Evolutionary conservation across 2,888 invertebrate species (phyloP), one percentile per base, ranked within the genome.

Genomic region (Vandiemenella viatica): DNA sequence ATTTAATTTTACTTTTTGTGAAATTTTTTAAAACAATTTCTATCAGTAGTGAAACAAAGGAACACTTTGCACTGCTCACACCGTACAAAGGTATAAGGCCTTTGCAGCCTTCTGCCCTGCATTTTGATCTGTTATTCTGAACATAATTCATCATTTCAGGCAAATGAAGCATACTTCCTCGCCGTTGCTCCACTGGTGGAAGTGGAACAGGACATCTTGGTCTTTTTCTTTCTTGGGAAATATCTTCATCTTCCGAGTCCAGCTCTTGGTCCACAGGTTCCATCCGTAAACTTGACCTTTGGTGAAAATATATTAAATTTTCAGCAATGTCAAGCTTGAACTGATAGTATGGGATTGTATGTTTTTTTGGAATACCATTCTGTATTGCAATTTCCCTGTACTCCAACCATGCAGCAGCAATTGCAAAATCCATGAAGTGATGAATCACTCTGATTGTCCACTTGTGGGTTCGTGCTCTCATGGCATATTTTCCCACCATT

Each of bases 341-440:
- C 8, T 45, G 19, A 37, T 18, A 22, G 22, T 37, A 46, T 2
- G 10, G 10, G 15, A 43, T 7, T 17, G 48, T 51, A 3, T 48
- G 48, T 10, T 50, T 50, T 37, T 43, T 43, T 19, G 13, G 10
- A 37, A 38, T 37, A n/a, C 37, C 10, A 10, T 37, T 47, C 13
- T 23, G 37, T 21, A 37, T 19, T 8, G 42, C 50, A 32, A 8
- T 37, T 26, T 47, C 22, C 19, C 46, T 46, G 42, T 49, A 52
- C 32, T 55, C 43, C 20, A 52, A 18, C 49, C 54, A 54, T 26
- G 49, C 13, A 40, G 52, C 50, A 15, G 49, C 49, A 22, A 49
- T 21, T 23, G 43, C 43, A 19, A 54, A 19, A 45, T 54, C 50
- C 47, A 55, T 32, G 32, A 51, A 51, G 44, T 53, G 51, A 43